Base-by-base conservation (phyloP, 2,797 vertebrate genomes). In the Bradypodion pumilum region DNA sequence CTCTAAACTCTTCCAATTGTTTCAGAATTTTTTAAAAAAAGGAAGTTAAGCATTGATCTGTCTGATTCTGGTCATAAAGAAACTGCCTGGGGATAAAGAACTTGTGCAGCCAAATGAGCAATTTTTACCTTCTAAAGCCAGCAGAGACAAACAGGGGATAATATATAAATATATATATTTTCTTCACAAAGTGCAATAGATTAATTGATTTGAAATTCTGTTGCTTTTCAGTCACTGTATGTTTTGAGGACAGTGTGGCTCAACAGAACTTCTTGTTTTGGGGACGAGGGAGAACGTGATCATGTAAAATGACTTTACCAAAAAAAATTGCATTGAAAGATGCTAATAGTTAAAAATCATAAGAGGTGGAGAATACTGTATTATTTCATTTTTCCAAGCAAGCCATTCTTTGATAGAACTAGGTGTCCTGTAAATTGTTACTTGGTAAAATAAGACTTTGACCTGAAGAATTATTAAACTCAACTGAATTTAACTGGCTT, bases 141-240 rank as follows among this genome's bases (percentile, higher is more conserved):
- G 93, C 82, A 91, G 76, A 91, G 94, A 93, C 94, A 92, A 92
- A 92, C 91, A 95, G 96, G 95, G 94, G 92, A 92, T 92, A 85
- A 85, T 78, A 78, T 84, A 84, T 83, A 76, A 84, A 78, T 77
- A 84, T 80, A 85, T 78, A 82, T 66, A 75, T 95, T 91, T 95
- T 95, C 95, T 95, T 97, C 96, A 95, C 95, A 94, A 97, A 97
- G 96, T 97, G 96, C 97, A 97, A 95, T 97, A 96, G 96, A 95
- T 95, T 94, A 94, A 94, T 94, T 92, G 93, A 94, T 94, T 86
- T 91, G 94, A 94, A 95, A 93, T 92, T 95, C 95, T 96, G 92
- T 96, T 95, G 95, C 94, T 96, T 96, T 95, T 95, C 91, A 94
- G 93, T 95, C 91, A 85, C 94, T 94, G 89, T 94, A 94, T 92